Evolutionary conservation across 2,888 invertebrate genomes (phyloP), one percentile per base, ranked within the genome.

Genomic region (Rhogogaster chlorosoma): DNA sequence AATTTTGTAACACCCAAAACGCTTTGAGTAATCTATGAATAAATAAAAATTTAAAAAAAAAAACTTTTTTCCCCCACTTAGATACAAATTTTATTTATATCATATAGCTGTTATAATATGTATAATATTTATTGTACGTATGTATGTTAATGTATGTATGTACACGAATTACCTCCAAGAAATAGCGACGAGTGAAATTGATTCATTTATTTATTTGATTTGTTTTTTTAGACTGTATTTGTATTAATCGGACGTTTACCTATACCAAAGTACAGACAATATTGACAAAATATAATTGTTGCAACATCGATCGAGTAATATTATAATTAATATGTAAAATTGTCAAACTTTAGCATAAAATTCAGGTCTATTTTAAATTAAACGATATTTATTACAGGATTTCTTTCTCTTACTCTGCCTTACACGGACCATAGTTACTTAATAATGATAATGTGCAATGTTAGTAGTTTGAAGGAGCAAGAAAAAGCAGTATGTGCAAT

Each of bases 101-200:
- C 75, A n/a, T 84, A 88, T 93, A 73, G 42, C 42, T 73, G 3
- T 73, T 42, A n/a, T 73, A 12, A 26, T 77, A 29, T 53, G 2
- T 53, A 77, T 53, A 45, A 45, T 75, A 75, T 15, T n/a, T 45
- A 53, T 49, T 29, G 9, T 75, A 32, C 38, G 9, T 77, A 53
- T 49, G 38, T 78, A 29, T 57, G 53, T 78, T 45, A 45, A 22
- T 61, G 12, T 26, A 61, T 64, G 64, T 64, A 36, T 80, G 36
- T 80, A 80, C 61, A 61, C 18, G 38, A 32, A 67, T 80, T 38
- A 61, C n/a, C 53, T 61, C 64, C 57, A 61, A 80, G 42, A 64
- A 64, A 80, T 57, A 80, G 64, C 64, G 64, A 80, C n/a, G 61
- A 64, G 57, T 64, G 57, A 38, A 38, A 36, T 61, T 80, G 10